Conservation (phyloP, 2,888 invertebrate species). For the Cheilosia vernalis region DNA sequence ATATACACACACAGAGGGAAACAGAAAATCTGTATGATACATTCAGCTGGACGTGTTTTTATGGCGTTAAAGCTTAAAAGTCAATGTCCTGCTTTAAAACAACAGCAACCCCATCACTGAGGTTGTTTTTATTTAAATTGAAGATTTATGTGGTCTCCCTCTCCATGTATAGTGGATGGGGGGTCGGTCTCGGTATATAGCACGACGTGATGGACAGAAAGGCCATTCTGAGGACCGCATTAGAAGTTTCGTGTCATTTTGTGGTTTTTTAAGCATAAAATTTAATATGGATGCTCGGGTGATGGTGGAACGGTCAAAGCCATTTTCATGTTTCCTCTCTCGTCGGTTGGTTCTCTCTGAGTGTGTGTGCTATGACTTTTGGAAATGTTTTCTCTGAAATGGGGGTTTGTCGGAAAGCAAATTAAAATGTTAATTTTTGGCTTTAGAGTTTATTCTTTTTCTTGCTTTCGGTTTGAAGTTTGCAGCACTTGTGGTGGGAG, state of each 20-base stretch:
- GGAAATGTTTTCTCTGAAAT: not conserved
- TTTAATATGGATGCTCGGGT: slow-evolving; percentile 24
- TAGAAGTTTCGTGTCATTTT: slow-evolving; percentile 52
- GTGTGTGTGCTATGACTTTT: slow-evolving; percentile 5
- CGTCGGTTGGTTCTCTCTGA: not conserved
- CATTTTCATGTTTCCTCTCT: not conserved
- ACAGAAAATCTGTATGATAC: slow-evolving; percentile 32
- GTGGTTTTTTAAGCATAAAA: slow-evolving; percentile 34
- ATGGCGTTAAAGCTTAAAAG: slow-evolving; percentile 46
- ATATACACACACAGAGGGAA: not conserved
- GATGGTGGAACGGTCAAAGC: slow-evolving; percentile 28
- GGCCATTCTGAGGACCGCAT: slow-evolving; percentile 23
- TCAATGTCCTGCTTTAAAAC: slow-evolving; percentile 64
- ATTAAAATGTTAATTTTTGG: slow-evolving; percentile 14
- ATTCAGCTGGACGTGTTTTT: slow-evolving; percentile 21
- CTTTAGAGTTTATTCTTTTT: not conserved
- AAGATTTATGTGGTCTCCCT: slow-evolving; percentile 26
- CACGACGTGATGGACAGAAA: slow-evolving; percentile 25
- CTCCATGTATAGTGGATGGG: not conserved
- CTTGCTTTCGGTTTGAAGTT: not conserved
- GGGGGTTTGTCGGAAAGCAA: not conserved
- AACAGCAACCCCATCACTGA: slow-evolving; percentile 19
- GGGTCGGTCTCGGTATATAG: not conserved
- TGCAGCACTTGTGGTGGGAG: not conserved
- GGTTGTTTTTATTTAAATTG: slow-evolving; percentile 51